Evolutionary conservation across 2,888 invertebrate genomes (phyloP).

Genomic region (Ditylenchus weischeri): DNA sequence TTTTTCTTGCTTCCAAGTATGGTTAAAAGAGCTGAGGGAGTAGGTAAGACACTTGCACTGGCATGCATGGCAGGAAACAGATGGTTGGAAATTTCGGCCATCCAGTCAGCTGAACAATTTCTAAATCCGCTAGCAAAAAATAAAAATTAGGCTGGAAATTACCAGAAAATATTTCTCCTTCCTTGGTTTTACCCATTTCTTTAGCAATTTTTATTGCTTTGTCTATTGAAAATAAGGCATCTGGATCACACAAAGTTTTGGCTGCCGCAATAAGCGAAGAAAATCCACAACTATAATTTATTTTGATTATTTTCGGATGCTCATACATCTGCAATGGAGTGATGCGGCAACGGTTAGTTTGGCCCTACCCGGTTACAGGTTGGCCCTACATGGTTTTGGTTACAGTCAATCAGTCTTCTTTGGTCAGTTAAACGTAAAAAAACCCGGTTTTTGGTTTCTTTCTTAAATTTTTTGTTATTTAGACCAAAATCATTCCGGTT

Average conservation of each 20-base stretch:
- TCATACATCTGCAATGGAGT: too few relatives aligned
- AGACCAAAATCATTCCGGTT: too few relatives aligned
- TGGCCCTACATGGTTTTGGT: too few relatives aligned
- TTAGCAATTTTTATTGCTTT: slow-evolving; percentile 67
- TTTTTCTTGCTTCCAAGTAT: background rate
- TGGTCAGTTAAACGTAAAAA: too few relatives aligned
- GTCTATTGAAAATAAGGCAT: slow-evolving; percentile 59
- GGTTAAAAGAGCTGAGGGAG: slow-evolving; percentile 16
- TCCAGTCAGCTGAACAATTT: slow-evolving; percentile 34
- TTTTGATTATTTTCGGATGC: background rate
- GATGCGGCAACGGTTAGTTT: too few relatives aligned
- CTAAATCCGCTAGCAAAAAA: too few relatives aligned
- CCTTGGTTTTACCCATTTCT: slow-evolving; percentile 70
- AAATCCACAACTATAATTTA: slow-evolving; percentile 3
- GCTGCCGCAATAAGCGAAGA: background rate
- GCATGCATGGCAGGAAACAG: slow-evolving; percentile 18
- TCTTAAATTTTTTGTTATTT: too few relatives aligned
- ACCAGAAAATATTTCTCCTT: slow-evolving; percentile 75
- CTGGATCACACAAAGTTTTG: background rate
- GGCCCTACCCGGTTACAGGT: too few relatives aligned
- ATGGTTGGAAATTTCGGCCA: slow-evolving; percentile 33
- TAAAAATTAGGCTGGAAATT: background rate
- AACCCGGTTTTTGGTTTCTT: too few relatives aligned
- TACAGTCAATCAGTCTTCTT: too few relatives aligned
- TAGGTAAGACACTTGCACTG: slow-evolving; percentile 28